Evolutionary conservation across 2,797 vertebrate species (phyloP).

Genomic region (Chiroxiphia lanceolata): DNA sequence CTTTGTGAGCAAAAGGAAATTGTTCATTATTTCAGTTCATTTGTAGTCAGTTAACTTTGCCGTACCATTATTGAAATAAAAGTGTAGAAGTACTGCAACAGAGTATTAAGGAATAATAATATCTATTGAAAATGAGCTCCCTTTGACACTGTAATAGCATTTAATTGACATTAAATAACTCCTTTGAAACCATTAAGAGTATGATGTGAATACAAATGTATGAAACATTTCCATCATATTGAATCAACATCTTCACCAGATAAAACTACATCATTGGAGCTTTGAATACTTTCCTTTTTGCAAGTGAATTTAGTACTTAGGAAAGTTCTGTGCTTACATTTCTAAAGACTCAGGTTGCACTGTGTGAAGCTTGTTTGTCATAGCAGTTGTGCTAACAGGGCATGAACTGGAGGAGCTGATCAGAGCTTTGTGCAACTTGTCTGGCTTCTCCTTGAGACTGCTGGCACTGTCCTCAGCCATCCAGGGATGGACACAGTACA

Average conservation of each 20-base stretch:
- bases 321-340: neutral
- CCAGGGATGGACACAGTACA: too few species aligned
- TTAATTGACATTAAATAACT: conserved; percentile 64
- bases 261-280: neutral
- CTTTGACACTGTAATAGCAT: conserved; percentile 58
- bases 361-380: neutral
- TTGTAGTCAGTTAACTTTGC: conserved; percentile 33
- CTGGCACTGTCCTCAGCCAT: neutral
- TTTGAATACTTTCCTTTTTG: neutral
- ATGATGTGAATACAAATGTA: conserved; percentile 42
- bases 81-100: conserved; percentile 29
- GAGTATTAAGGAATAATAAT: conserved; percentile 40
- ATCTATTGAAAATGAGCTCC: conserved; percentile 36
- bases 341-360: neutral
- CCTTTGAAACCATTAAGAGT: conserved; percentile 8
- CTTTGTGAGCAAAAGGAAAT: neutral
- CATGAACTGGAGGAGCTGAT: neutral
- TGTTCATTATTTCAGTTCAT: conserved; percentile 30
- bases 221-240: conserved; percentile 55
- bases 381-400: neutral
- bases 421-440: neutral
- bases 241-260: conserved; percentile 55
- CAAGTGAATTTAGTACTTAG: neutral
- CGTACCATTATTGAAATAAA: neutral
- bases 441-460: neutral